These are phyloP conservation scores for Tetropium fuscum DNA, from an alignment of 2,888 invertebrate genomes.

Conservation along the genomic window DNA sequence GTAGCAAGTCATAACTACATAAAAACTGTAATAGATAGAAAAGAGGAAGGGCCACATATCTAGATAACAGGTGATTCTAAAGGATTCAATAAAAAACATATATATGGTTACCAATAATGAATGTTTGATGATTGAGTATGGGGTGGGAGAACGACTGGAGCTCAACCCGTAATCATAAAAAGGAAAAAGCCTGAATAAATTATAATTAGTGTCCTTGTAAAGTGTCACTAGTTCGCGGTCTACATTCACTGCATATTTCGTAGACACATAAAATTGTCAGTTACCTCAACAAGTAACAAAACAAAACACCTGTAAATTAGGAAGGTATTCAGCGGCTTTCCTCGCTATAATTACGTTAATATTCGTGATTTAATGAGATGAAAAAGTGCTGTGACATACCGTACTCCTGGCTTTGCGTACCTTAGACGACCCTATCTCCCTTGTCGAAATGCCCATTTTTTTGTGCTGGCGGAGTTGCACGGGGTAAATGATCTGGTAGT, in stretches of 20 bases:
- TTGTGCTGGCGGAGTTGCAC: constrained; percentile 95
- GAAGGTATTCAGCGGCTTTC: too few species aligned
- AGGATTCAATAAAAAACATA: constrained; percentile 4
- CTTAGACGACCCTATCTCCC: constrained; percentile 90
- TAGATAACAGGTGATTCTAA: too few species aligned
- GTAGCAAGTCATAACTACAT: too few species aligned
- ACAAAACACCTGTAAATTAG: too few species aligned
- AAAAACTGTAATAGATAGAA: too few species aligned
- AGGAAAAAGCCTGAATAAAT: too few species aligned
- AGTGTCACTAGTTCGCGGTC: too few species aligned
- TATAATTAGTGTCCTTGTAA: too few species aligned
- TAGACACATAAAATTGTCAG: too few species aligned
- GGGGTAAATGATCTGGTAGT: constrained; percentile 95
- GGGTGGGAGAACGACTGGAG: constrained; percentile 3
- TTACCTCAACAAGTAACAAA: too few species aligned
- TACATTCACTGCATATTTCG: too few species aligned
- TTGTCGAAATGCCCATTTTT: constrained; percentile 95
- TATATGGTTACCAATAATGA: constrained; percentile 16
- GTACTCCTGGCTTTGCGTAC: constrained; percentile 75
- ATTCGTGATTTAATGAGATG: constrained; percentile 50
- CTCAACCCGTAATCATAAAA: constrained; percentile 1
- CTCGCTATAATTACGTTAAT: constrained; percentile 6
- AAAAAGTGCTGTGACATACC: constrained; percentile 68
- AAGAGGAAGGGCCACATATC: too few species aligned
- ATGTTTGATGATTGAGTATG: constrained; percentile 22